Conservation (phyloP, 2,113 vertebrate genomes). For the Verasper variegatus region DNA sequence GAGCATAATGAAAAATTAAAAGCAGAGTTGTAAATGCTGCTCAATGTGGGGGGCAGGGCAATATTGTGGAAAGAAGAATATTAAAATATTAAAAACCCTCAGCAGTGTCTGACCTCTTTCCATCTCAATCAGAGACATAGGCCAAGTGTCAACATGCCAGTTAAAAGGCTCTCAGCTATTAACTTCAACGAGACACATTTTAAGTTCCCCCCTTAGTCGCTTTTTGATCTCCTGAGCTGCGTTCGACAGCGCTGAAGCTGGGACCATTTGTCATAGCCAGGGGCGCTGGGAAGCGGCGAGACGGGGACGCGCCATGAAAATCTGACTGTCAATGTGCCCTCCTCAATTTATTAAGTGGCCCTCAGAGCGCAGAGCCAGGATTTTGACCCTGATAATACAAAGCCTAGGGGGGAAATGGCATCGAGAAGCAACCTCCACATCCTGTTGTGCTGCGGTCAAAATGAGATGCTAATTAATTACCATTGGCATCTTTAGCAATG, state of each 20-base stretch:
- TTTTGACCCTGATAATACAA: constrained; percentile 90
- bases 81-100: constrained; percentile 23
- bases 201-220: constrained; percentile 27
- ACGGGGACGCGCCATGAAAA: constrained; percentile 87
- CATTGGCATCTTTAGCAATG: constrained; percentile 96
- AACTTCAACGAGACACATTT: constrained; percentile 39
- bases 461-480: constrained; percentile 99
- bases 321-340: constrained; percentile 87
- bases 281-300: constrained; percentile 76
- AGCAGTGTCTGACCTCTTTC: constrained; percentile 30
- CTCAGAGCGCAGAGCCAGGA: constrained; percentile 84
- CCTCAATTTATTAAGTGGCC: constrained; percentile 89
- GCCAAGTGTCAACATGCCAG: constrained; percentile 58
- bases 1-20: background rate
- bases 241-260: constrained; percentile 70
- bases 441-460: constrained; percentile 92
- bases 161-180: constrained; percentile 48
- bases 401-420: constrained; percentile 90
- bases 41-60: background rate
- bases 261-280: constrained; percentile 81
- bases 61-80: background rate
- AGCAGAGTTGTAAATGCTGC: background rate
- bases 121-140: constrained; percentile 49
- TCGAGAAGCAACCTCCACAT: constrained; percentile 87
- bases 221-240: constrained; percentile 72